Evolutionary conservation across 2,113 vertebrate species (phyloP), one percentile per base, ranked within the genome.

Genomic region (Paramisgurnus dabryanus): DNA sequence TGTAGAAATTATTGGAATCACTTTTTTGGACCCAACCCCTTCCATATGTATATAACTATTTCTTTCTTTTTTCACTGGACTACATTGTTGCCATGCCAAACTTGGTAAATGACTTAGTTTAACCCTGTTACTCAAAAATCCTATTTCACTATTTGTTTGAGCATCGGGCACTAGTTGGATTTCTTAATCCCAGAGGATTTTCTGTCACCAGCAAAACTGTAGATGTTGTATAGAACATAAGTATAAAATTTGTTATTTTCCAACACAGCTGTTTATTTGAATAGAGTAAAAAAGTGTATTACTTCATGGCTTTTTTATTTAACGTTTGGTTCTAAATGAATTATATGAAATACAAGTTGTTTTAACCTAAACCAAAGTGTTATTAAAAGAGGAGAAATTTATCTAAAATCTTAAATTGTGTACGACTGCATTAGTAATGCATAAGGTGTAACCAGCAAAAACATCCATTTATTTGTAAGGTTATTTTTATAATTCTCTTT

Each of bases 351-450:
- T 87, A 87, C 84, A 85, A 76, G 86, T 90, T 89, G 88, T 91
- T 92, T 90, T 84, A 86, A 92, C 91, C 90, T 89, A 91, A 93
- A 92, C 93, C 93, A 93, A 93, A 94, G 92, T 90, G 89, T 91
- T 89, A 84, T 81, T 79, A 83, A 84, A 86, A 67, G 71, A 80
- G 82, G 72, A 83, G 78, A 85, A 82, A 86, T 89, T 64, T 89
- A 89, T 88, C 82, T 85, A 86, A 79, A 88, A 84, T 88, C 86
- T 89, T 86, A 87, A 82, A 78, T 84, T 84, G 85, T 90, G 84
- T 89, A 78, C 85, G 82, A 84, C 76, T 84, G 78, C 82, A 72
- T 87, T 80, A 82, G 84, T 88, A 86, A 85, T 82, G 83, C 85
- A 80, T 83, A 85, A 78, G 67, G 82, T 89, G 85, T 84, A 90